A percentile compares a stretch with the other conserved stretches of the same genome.
Conservation (phyloP, 2,113 vertebrate species). For the Calidris pygmaea region DNA sequence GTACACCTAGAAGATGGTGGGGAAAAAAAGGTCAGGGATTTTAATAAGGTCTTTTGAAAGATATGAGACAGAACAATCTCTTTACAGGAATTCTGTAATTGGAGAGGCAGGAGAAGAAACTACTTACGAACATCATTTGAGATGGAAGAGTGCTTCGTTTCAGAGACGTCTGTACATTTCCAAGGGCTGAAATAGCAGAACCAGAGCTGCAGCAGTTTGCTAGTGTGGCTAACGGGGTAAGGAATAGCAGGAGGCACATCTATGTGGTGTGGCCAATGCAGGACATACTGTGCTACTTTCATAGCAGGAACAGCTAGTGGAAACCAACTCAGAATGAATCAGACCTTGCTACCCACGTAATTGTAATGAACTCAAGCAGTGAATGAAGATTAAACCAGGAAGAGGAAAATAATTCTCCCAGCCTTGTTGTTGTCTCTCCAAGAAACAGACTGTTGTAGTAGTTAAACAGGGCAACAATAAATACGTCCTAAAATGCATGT, state of each 20-base stretch:
- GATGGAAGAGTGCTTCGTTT: neutral
- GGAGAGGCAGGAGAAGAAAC: neutral
- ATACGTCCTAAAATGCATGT: neutral
- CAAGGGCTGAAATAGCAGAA: neutral
- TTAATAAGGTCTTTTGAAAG: neutral
- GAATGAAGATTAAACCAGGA: neutral
- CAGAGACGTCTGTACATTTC: neutral
- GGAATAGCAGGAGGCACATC: neutral
- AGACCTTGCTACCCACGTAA: neutral
- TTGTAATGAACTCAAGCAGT: neutral
- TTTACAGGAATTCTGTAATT: neutral
- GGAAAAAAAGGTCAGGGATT: neutral
- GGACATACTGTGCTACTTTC: neutral
- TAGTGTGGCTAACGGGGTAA: neutral
- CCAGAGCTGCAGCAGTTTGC: neutral
- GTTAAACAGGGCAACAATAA: neutral
- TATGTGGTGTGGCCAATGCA: neutral
- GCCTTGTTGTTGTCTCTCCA: neutral
- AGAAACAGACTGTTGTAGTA: neutral
- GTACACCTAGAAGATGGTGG: neutral
- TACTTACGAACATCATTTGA: neutral
- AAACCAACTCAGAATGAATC: neutral
- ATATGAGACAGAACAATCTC: neutral
- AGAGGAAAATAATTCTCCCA: neutral
- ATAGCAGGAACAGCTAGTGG: neutral